These are phyloP conservation scores for Pachypanchax playfairii DNA, from an alignment of 2,113 vertebrate species.

Conservation along the genomic window DNA sequence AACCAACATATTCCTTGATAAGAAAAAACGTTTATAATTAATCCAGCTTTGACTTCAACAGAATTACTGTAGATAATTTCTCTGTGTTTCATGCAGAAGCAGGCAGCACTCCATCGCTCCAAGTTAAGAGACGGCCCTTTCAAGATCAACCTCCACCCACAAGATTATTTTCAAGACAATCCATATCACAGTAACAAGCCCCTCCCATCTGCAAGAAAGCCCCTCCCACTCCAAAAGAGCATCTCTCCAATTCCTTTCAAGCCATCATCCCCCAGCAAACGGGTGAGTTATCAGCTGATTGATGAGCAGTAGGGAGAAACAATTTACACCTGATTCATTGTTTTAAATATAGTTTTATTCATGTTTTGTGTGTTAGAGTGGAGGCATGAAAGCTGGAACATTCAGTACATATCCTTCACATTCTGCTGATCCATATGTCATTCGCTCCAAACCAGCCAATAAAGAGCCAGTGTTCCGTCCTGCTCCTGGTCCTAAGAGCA, in stretches of 20 bases:
- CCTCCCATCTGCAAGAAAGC: slow-evolving; percentile 74
- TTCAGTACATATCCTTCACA: slow-evolving; percentile 82
- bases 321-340: not conserved
- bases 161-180: slow-evolving; percentile 86
- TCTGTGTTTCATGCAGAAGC: slow-evolving; percentile 75
- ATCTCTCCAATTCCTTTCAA: slow-evolving; percentile 77
- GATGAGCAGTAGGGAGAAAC: no score
- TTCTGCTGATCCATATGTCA: slow-evolving; percentile 75
- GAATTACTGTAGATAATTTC: not conserved
- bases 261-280: slow-evolving; percentile 87
- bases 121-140: slow-evolving; percentile 84
- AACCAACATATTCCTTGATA: no score
- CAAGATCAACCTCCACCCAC: slow-evolving; percentile 83
- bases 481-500: slow-evolving; percentile 80
- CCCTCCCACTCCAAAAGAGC: slow-evolving; percentile 39
- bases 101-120: slow-evolving; percentile 68
- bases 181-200: slow-evolving; percentile 80
- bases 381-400: slow-evolving; percentile 88
- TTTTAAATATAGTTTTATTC: not conserved
- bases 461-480: slow-evolving; percentile 79
- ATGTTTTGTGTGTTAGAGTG: slow-evolving; percentile 64
- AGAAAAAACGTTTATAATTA: not conserved
- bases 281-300: slow-evolving; percentile 62
- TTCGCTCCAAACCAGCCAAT: slow-evolving; percentile 29
- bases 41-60: not conserved